A percentile compares a stretch with the other conserved stretches of the same genome.
phyloP scores from a whole-genome alignment of 2,888 invertebrate genomes.

The Bellardia bayeri region DNA sequence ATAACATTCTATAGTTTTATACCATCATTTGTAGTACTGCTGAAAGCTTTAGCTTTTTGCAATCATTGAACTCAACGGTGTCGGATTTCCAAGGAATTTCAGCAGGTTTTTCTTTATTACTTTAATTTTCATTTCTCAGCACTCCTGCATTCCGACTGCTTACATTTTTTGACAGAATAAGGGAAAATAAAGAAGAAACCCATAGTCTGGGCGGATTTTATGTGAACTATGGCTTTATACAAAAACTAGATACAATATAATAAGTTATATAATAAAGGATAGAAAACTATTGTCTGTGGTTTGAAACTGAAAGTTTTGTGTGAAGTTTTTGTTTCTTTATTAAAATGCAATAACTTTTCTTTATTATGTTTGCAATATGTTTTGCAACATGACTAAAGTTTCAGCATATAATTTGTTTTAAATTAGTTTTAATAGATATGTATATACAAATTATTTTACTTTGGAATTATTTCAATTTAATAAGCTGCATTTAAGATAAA shows the following conservation, averaged over 20 bases:
- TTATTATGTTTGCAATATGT: conserved; percentile 59
- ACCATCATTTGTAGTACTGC: too few relatives aligned
- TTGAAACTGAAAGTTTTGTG: conserved; percentile 53
- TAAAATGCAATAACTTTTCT: conserved; percentile 53
- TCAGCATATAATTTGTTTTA: conserved; percentile 52
- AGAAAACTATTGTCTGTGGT: conserved; percentile 42
- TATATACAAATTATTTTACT: conserved; percentile 42
- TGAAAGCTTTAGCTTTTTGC: too few relatives aligned
- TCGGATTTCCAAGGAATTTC: too few relatives aligned
- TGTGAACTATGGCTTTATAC: too few relatives aligned
- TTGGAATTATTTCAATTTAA: background rate
- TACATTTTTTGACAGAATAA: too few relatives aligned
- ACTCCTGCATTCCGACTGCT: too few relatives aligned
- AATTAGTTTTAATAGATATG: conserved; percentile 53
- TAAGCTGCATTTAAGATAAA: conserved; percentile 11
- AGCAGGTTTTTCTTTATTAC: too few relatives aligned
- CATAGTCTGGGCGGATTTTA: too few relatives aligned
- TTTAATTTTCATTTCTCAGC: too few relatives aligned
- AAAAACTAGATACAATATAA: background rate
- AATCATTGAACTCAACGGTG: too few relatives aligned
- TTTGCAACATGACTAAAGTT: conserved; percentile 49
- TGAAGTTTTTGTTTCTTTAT: conserved; percentile 59
- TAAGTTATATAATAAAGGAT: conserved; percentile 23
- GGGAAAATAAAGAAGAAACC: too few relatives aligned
- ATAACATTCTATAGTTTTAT: too few relatives aligned